Evolutionary conservation across 2,113 vertebrate species (phyloP), one percentile per base, ranked within the genome.

Genomic region (Etia nguti): DNA sequence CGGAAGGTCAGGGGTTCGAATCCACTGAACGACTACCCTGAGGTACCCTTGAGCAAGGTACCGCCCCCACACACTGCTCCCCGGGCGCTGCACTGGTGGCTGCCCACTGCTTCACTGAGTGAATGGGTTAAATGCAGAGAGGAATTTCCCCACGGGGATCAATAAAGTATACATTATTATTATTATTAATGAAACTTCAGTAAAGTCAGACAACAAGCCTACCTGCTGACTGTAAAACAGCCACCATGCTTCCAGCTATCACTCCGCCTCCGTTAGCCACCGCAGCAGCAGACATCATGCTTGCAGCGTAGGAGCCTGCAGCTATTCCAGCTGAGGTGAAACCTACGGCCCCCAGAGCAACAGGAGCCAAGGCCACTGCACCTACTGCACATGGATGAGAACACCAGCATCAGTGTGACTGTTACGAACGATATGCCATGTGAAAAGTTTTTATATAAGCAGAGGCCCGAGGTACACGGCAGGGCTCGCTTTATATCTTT

Each of bases 301-400:
- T 2, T 1, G 95, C 86, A 3, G 92, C 94, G 0, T 4, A 1
- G 24, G 95, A 93, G 1, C 93, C 81, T 3, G 77, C 93, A 2
- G 90, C 26, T 13, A 96, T 90, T 4, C 95, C 95, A 5, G 10
- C 84, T 16, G 94, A 56, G 9, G 90, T 92, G 86, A 96, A 96
- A 2, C 94, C 95, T 1, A 62, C 0, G 0, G 22, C 82, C 0
- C 88, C 86, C 18, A 96, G 36, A 8, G 6, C 60, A 4, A 87
- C 0, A 4, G 94, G 94, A 10, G 79, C 92, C 16, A 54, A 3
- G 2, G 2, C 41, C 12, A 94, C 20, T 1, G 80, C 18, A 1
- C 41, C 86, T 0, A 55, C 22, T 84, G 26, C 55, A 50, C 43
- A 36, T 34, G 75, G n/a, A 79, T 48, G 4, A 46, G 26, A 84